Percentiles rank a stretch among this genome's conserved stretches.
Evolutionary conservation across 2,888 invertebrate genomes (phyloP).

Genomic region (Chelonus formosanus): DNA sequence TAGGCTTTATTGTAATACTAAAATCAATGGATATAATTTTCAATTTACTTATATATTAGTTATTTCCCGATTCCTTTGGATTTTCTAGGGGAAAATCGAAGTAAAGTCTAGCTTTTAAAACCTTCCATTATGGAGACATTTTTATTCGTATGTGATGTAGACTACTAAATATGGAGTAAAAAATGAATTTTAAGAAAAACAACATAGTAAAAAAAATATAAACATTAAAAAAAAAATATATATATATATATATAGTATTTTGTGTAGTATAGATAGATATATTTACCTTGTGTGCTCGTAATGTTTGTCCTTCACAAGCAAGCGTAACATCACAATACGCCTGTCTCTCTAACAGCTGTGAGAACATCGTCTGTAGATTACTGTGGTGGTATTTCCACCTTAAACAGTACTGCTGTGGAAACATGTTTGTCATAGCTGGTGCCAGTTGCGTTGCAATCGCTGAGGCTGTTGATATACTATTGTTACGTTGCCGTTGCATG

Average conservation of each 20-base stretch:
- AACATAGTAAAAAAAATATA: constrained; percentile 8
- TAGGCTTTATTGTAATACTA: too few species aligned
- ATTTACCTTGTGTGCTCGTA: constrained; percentile 76
- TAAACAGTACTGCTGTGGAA: constrained; percentile 90
- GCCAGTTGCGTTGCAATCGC: constrained; percentile 30
- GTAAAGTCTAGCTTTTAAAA: too few species aligned
- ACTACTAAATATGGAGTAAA: too few species aligned
- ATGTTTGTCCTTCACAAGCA: constrained; percentile 84
- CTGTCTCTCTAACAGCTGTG: constrained; percentile 84
- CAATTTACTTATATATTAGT: too few species aligned
- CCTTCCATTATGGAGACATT: too few species aligned
- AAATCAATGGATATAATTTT: too few species aligned
- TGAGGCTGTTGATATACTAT: constrained; percentile 29
- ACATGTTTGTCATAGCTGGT: constrained; percentile 68
- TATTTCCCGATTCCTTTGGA: too few species aligned
- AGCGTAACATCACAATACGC: constrained; percentile 91
- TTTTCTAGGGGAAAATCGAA: too few species aligned
- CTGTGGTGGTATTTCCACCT: constrained; percentile 94
- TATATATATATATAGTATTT: constrained; percentile 14
- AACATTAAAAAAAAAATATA: too few species aligned
- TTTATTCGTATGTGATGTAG: too few species aligned
- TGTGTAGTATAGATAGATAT: constrained; percentile 15
- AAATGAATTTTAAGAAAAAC: not conserved
- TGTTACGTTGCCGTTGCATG: constrained; percentile 60
- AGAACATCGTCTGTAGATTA: constrained; percentile 89